Conservation (phyloP, 1,140 invertebrate genomes). For the Nomia melanderi region DNA sequence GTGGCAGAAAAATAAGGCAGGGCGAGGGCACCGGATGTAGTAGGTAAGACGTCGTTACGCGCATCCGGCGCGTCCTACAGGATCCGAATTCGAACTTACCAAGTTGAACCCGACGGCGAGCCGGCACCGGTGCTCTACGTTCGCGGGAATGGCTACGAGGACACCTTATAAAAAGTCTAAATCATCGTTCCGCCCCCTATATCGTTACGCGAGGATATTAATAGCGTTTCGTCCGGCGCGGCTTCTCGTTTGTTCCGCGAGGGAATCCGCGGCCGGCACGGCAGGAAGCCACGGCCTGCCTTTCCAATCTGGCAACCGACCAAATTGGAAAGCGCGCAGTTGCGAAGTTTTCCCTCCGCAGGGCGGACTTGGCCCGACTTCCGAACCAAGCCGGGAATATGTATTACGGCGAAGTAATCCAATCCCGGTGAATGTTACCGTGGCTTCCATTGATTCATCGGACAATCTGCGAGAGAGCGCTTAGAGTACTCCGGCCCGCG, state of each 20-base stretch:
- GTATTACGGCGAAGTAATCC: conserved; percentile 66
- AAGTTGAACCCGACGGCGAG: conserved; percentile 42
- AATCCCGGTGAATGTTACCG: conserved; percentile 60
- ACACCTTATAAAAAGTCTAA: conserved; percentile 75
- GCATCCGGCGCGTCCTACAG: conserved; percentile 74
- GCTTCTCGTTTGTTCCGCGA: conserved; percentile 66
- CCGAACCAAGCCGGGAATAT: conserved; percentile 53
- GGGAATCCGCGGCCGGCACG: conserved; percentile 43
- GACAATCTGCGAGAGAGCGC: conserved; percentile 61
- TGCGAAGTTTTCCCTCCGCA: conserved; percentile 53
- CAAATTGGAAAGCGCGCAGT: conserved; percentile 77
- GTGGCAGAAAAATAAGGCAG: conserved; percentile 77
- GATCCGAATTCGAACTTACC: conserved; percentile 70
- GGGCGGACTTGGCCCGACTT: conserved; percentile 51
- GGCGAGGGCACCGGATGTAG: conserved; percentile 67
- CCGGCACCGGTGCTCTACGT: background rate
- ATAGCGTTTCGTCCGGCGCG: conserved; percentile 67
- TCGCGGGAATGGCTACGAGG: conserved; percentile 45
- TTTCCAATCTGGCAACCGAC: conserved; percentile 71
- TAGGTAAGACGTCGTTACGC: conserved; percentile 80
- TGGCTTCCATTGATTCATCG: conserved; percentile 66
- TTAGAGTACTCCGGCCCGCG: conserved; percentile 3
- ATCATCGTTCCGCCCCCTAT: conserved; percentile 63
- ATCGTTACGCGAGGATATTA: conserved; percentile 68
- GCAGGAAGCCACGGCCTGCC: conserved; percentile 7